Evolutionary conservation across 2,797 vertebrate genomes (phyloP).

Genomic region (Gymnothorax javanicus): DNA sequence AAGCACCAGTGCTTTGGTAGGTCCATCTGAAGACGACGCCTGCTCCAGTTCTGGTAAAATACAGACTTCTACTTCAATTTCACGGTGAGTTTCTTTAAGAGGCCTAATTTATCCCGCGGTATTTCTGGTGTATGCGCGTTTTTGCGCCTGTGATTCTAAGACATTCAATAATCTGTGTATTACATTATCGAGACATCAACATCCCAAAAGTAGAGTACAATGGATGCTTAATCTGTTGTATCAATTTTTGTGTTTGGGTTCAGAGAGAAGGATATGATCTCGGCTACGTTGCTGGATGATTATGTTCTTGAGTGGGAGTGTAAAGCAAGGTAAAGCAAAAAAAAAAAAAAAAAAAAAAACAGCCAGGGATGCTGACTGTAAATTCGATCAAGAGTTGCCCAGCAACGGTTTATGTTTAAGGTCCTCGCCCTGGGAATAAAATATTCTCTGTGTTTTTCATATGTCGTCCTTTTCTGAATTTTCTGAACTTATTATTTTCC

Average conservation of each 20-base stretch:
- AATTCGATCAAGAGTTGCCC: neutral
- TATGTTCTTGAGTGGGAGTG: neutral
- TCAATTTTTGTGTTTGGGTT: no score
- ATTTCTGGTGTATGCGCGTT: no score
- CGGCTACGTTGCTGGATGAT: neutral
- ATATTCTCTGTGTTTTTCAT: neutral
- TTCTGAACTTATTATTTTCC: no score
- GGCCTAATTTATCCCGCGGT: no score
- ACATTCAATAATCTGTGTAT: no score
- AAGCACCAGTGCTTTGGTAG: conserved; percentile 4
- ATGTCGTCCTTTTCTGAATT: no score
- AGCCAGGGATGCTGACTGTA: neutral
- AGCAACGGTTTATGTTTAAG: neutral
- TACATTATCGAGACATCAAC: no score
- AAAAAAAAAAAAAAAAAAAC: no score
- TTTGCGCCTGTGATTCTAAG: no score
- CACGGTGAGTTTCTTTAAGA: neutral
- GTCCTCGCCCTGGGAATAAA: neutral
- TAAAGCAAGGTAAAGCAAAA: neutral
- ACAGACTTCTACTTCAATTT: neutral
- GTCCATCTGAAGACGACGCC: conserved; percentile 42
- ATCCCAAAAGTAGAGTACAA: no score
- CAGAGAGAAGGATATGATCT: neutral
- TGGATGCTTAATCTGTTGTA: no score
- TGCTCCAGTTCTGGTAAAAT: conserved; percentile 58